Base-by-base conservation (phyloP, 1,140 invertebrate species). In the Grapholita molesta region DNA sequence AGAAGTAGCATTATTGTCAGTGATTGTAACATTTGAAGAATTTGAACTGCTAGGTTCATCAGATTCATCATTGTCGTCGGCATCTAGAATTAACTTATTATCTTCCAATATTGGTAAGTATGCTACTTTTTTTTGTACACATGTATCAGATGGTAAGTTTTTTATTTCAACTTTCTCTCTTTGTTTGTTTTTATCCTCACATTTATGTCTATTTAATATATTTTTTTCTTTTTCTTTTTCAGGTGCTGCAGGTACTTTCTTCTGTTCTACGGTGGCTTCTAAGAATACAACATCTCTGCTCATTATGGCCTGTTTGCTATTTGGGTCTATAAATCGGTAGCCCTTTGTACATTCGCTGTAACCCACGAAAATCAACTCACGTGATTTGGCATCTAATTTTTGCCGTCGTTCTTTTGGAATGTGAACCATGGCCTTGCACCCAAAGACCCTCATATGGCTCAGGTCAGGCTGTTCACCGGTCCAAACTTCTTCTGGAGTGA, bases 401-500 rank as follows among this genome's bases (percentile, higher is more conserved):
- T 18, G 12, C 5, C 42, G 42, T n/a, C 15, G n/a, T 52, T 52
- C 70, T 21, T 84, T 76, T 25, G 90, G 87, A 42, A 91, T 76
- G 23, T 87, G 82, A 0, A 77, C 76, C 64, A 83, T 79, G 12
- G 84, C 88, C 42, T 67, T 73, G 66, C 85, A 91, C 12, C 92
- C 90, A 82, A 93, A 92, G 23, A 83, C 72, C 55, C 42, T 66
- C 5, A 85, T 25, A 55, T 78, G 35, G 18, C 55, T 70, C 23
- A 87, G 32, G 70, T 82, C 71, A 18, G 74, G 70, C 48, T 79
- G 74, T 52, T 70, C 64, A 8, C 55, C 61, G 7, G 69, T 67
- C 82, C 82, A 86, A 33, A 73, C 12, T 70, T 80, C 78, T 53
- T 71, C 2, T 12, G 65, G 65, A 21, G 65, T 67, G 3, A 24